Conservation (phyloP, 2,113 vertebrate genomes). For the Struthidea cinerea region DNA sequence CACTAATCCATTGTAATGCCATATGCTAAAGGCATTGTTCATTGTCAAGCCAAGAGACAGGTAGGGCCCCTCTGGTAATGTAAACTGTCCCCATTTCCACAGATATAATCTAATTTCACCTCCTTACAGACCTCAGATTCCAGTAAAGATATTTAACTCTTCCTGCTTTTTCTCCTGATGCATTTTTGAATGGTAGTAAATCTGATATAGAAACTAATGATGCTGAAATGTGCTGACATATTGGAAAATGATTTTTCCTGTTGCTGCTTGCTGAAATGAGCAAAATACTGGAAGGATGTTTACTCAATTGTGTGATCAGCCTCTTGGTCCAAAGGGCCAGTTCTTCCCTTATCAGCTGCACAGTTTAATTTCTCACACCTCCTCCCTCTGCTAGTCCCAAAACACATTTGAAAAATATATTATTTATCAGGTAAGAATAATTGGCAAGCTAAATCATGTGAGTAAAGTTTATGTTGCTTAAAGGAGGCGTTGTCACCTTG, state of each 20-base stretch:
- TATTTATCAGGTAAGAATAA: constrained; percentile 53
- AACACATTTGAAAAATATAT: constrained; percentile 5
- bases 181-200: constrained; percentile 72
- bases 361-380: constrained; percentile 41
- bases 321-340: neutral
- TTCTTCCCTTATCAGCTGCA: neutral
- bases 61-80: constrained; percentile 71
- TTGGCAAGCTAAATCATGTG: constrained; percentile 15
- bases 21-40: constrained; percentile 73
- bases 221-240: constrained; percentile 72
- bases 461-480: constrained; percentile 52
- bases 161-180: constrained; percentile 69
- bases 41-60: constrained; percentile 73
- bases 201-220: constrained; percentile 73
- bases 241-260: constrained; percentile 67
- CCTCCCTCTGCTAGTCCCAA: neutral
- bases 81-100: constrained; percentile 66
- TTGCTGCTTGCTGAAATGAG: constrained; percentile 47
- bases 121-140: constrained; percentile 69
- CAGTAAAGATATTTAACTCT: constrained; percentile 71
- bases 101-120: constrained; percentile 71
- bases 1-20: constrained; percentile 73
- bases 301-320: constrained; percentile 4
- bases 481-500: constrained; percentile 50
- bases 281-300: constrained; percentile 34